Evolutionary conservation across 2,797 vertebrate species (phyloP), one percentile per base, ranked within the genome.

Genomic region (Serranus cabrilla): DNA sequence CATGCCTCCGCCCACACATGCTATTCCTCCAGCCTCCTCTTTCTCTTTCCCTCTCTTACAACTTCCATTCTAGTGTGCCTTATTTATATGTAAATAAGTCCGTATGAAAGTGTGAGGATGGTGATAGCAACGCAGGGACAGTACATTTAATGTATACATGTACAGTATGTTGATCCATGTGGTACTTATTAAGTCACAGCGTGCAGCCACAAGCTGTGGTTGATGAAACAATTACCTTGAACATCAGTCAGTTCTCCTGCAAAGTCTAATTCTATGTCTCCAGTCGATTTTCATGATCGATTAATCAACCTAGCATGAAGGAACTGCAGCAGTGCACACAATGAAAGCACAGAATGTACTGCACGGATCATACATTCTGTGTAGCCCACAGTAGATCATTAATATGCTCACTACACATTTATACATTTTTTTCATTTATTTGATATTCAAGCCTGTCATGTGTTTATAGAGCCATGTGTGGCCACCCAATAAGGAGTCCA

Each of bases 21-120:
- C 27, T 52, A 40, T 52, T 27, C 21, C 0, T 42, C 34, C 21
- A 11, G 14, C 21, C 49, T 25, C 11, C 45, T 16, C 5, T 37
- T 37, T 10, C 16, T 21, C 5, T 49, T 39, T 1, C 23, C 39
- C 34, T 18, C 46, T 25, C 54, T 12, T 20, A n/a, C 11, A 16
- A 37, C n/a, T 49, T 49, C 4, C 2, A n/a, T 21, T 25, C 23
- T 63, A 14, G 8, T 54, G 21, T 20, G 42, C 6, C 54, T 61
- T 50, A 82, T 88, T 66, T 76, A 75, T 63, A 78, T 82, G 69
- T 25, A 81, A 83, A 87, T 84, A 2, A 71, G 21, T 40, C 13
- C 2, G 16, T n/a, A 42, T 61, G n/a, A 21, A 51, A 55, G 13
- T 62, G 49, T 78, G 14, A 39, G 60, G 1, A 46, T 37, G 27